Evolutionary conservation across 2,797 vertebrate genomes (phyloP).

Genomic region (Sarcophilus harrisii): DNA sequence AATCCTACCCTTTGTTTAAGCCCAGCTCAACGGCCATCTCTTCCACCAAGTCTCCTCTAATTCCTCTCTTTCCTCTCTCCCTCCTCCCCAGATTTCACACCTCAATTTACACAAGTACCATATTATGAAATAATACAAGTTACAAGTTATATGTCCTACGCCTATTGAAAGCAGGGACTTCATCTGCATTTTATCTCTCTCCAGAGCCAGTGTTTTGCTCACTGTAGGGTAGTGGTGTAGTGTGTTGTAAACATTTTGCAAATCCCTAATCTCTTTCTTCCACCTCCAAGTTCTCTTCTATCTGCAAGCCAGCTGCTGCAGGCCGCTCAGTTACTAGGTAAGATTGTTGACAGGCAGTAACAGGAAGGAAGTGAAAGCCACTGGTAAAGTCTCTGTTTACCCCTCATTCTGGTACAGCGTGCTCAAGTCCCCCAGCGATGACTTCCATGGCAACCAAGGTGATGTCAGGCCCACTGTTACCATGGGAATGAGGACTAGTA

Average conservation of each 20-base stretch:
- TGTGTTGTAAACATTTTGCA: background rate
- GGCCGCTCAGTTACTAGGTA: conserved; percentile 35
- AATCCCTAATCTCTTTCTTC: background rate
- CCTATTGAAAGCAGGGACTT: background rate
- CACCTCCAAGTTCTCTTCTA: background rate
- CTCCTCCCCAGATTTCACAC: background rate
- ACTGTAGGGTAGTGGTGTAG: background rate
- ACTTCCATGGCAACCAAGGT: conserved; percentile 72
- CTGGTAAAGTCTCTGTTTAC: conserved; percentile 73
- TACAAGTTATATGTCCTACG: background rate
- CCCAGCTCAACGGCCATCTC: background rate
- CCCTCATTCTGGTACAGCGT: conserved; percentile 63
- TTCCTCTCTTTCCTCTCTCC: background rate
- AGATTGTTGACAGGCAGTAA: conserved; percentile 74
- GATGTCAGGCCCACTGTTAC: conserved; percentile 73
- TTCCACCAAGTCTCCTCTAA: background rate
- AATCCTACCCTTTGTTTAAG: background rate
- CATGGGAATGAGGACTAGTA: conserved; percentile 70
- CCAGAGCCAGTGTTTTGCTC: background rate
- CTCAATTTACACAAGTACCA: background rate
- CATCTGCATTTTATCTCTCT: background rate
- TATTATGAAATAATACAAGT: background rate
- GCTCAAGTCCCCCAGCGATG: conserved; percentile 70
- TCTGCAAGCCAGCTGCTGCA: background rate
- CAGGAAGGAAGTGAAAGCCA: conserved; percentile 76